Evolutionary conservation across 2,888 invertebrate genomes (phyloP).

Genomic region (Orthosia cruda): DNA sequence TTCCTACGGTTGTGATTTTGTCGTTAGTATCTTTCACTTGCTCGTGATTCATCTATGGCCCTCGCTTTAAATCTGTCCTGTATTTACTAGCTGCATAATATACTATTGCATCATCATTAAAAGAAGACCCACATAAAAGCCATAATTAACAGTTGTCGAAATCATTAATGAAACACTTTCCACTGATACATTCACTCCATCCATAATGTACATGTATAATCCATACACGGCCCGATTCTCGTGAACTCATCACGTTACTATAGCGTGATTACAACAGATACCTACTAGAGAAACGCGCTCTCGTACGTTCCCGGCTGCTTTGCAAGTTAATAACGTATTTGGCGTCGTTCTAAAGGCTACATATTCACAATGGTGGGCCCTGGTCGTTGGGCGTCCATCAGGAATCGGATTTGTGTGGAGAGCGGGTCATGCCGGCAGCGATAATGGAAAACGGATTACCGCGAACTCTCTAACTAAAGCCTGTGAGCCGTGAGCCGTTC

Average conservation of each 20-base stretch:
- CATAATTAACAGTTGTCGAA: neutral
- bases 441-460: conserved; percentile 85
- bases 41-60: too few relatives aligned
- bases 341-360: conserved; percentile 71
- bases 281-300: conserved; percentile 38
- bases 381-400: conserved; percentile 74
- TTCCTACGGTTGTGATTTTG: too few relatives aligned
- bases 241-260: conserved; percentile 25
- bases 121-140: neutral
- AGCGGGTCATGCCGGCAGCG: conserved; percentile 73
- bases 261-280: conserved; percentile 53
- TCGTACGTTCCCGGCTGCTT: conserved; percentile 66
- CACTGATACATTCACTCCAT: neutral
- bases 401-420: conserved; percentile 75
- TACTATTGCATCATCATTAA: too few relatives aligned
- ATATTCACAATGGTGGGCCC: conserved; percentile 69
- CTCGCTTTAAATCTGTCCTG: too few relatives aligned
- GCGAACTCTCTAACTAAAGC: conserved; percentile 76
- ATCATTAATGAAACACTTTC: neutral
- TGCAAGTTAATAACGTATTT: conserved; percentile 81
- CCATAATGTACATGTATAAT: conserved; percentile 20
- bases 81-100: too few relatives aligned
- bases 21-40: too few relatives aligned
- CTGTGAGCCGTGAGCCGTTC: conserved; percentile 68
- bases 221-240: conserved; percentile 16